These are phyloP conservation scores for Epirrhoe tristata DNA, from an alignment of 2,888 invertebrate species.

Conservation along the genomic window DNA sequence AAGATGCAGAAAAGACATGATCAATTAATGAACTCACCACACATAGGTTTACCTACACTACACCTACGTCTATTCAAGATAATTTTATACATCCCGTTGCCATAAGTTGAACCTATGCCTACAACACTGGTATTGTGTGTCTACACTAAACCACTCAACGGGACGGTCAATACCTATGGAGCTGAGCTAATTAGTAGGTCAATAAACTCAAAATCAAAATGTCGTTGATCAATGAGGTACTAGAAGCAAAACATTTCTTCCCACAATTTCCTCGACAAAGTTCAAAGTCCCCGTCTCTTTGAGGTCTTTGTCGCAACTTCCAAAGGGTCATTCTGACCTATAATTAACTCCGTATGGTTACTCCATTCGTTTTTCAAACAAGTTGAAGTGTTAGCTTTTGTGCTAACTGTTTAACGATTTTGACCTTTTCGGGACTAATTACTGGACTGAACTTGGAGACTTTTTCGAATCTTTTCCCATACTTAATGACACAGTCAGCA, in stretches of 20 bases:
- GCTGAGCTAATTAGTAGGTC: too few species aligned
- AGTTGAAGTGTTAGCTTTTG: constrained; percentile 47
- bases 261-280: constrained; percentile 52
- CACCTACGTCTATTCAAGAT: too few species aligned
- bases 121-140: too few species aligned
- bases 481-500: too few species aligned
- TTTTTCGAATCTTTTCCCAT: not conserved
- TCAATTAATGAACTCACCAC: too few species aligned
- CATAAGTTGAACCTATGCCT: too few species aligned
- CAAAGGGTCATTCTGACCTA: constrained; percentile 70
- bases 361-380: constrained; percentile 66
- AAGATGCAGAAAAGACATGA: too few species aligned
- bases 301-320: constrained; percentile 60
- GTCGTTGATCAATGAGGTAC: not conserved
- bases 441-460: constrained; percentile 11
- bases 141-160: too few species aligned
- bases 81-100: too few species aligned
- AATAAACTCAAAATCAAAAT: not conserved
- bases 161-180: too few species aligned
- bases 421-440: constrained; percentile 33
- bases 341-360: constrained; percentile 76
- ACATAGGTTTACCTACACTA: too few species aligned
- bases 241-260: constrained; percentile 38
- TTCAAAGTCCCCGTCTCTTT: constrained; percentile 60
- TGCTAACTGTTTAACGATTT: constrained; percentile 41